Percentiles rank a stretch among this genome's conserved stretches.
Evolutionary conservation across 2,888 invertebrate genomes (phyloP).

Genomic region (Caenorhabditis sulstoni): DNA sequence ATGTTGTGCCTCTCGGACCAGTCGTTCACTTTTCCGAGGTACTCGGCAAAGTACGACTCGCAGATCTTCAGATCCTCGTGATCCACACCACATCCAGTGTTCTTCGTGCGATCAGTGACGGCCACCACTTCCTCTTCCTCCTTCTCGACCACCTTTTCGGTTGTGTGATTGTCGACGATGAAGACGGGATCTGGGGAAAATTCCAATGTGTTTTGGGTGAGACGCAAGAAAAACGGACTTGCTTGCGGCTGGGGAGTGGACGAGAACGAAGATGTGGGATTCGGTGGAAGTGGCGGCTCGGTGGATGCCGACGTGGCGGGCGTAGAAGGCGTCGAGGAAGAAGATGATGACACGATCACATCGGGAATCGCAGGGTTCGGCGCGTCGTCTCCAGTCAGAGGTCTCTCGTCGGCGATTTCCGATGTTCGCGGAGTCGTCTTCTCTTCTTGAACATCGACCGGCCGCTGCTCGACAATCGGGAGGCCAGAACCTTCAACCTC

Average conservation of each 20-base stretch:
- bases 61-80: constrained; percentile 70
- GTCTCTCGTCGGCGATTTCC: constrained; percentile 37
- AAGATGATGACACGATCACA: background rate
- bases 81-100: constrained; percentile 56
- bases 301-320: background rate
- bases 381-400: constrained; percentile 38
- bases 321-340: background rate
- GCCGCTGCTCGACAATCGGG: constrained; percentile 12
- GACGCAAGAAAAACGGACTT: constrained; percentile 49
- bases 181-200: constrained; percentile 48
- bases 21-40: constrained; percentile 67
- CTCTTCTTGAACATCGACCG: constrained; percentile 1
- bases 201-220: constrained; percentile 34
- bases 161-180: constrained; percentile 36
- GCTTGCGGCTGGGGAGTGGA: constrained; percentile 35
- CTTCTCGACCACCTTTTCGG: constrained; percentile 19
- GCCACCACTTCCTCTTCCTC: constrained; percentile 8
- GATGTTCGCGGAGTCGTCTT: constrained; percentile 11
- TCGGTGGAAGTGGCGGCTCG: background rate
- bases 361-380: background rate
- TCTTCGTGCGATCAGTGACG: constrained; percentile 10
- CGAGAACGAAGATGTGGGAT: background rate
- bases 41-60: constrained; percentile 70
- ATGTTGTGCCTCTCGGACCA: constrained; percentile 68
- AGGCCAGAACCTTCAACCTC: constrained; percentile 48